Conservation (phyloP, 2,888 invertebrate genomes). For the Microctonus aethiopoides region DNA sequence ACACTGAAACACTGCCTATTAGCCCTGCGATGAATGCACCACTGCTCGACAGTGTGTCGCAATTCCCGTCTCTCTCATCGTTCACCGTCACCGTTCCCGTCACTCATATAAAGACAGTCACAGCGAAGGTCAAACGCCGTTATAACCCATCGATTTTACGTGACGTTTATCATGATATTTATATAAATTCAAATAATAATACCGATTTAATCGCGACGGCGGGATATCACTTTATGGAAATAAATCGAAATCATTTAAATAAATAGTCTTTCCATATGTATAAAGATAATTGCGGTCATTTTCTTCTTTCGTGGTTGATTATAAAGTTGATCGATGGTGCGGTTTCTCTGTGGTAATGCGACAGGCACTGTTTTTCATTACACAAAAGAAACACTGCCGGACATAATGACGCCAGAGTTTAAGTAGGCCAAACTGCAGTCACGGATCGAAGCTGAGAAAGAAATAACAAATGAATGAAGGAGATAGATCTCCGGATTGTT, state of each 20-base stretch:
- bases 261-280: no score
- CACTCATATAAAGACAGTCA: background rate
- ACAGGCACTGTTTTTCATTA: background rate
- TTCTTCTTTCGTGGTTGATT: background rate
- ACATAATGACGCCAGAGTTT: background rate
- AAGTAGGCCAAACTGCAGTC: constrained; percentile 20
- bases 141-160: background rate
- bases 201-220: no score
- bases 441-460: constrained; percentile 1
- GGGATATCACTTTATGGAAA: no score
- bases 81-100: constrained; percentile 30
- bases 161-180: background rate
- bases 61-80: constrained; percentile 36
- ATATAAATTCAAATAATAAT: background rate
- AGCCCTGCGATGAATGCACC: constrained; percentile 33
- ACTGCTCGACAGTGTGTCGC: background rate
- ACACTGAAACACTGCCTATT: constrained; percentile 39
- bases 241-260: no score
- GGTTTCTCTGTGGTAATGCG: background rate
- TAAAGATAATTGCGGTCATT: background rate
- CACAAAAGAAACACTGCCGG: background rate
- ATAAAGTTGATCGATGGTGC: constrained; percentile 10
- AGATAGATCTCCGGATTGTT: background rate
- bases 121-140: background rate
- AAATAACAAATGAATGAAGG: background rate